Evolutionary conservation across 2,113 vertebrate species (phyloP).

Genomic region (Lamprotornis superbus): DNA sequence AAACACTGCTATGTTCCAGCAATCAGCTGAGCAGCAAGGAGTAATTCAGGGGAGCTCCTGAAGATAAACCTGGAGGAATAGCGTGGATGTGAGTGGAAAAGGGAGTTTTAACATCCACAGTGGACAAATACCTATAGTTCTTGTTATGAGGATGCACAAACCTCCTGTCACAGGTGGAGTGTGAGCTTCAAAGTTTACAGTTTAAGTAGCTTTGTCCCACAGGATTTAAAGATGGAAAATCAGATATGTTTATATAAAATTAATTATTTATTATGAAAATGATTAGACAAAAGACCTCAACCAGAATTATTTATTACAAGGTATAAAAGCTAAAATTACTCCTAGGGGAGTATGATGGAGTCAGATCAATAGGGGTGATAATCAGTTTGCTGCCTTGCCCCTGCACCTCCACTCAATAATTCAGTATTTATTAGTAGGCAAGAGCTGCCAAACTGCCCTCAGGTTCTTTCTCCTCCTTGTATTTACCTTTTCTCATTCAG

Average conservation of each 20-base stretch:
- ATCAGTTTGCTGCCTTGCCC: not conserved
- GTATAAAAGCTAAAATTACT: not conserved
- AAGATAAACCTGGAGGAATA: not conserved
- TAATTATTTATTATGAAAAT: not conserved
- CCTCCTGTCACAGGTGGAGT: not conserved
- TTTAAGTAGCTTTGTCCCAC: not conserved
- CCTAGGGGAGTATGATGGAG: not conserved
- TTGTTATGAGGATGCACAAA: no score
- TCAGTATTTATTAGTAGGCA: not conserved
- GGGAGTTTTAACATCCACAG: accelerated
- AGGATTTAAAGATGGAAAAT: no score
- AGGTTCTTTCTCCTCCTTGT: not conserved
- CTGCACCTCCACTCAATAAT: not conserved
- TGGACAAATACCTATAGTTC: not conserved
- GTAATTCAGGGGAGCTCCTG: not conserved
- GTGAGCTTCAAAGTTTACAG: no score
- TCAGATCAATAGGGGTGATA: no score
- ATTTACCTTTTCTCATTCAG: not conserved
- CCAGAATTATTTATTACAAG: not conserved
- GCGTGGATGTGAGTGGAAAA: not conserved
- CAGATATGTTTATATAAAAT: not conserved
- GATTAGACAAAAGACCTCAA: not conserved
- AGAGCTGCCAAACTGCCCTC: not conserved
- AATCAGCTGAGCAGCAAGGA: not conserved
- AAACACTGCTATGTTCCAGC: not conserved